Percentiles rank a stretch among this genome's conserved stretches.
phyloP scores from a whole-genome alignment of 2,797 vertebrate genomes.

The Linurgus olivaceus region DNA sequence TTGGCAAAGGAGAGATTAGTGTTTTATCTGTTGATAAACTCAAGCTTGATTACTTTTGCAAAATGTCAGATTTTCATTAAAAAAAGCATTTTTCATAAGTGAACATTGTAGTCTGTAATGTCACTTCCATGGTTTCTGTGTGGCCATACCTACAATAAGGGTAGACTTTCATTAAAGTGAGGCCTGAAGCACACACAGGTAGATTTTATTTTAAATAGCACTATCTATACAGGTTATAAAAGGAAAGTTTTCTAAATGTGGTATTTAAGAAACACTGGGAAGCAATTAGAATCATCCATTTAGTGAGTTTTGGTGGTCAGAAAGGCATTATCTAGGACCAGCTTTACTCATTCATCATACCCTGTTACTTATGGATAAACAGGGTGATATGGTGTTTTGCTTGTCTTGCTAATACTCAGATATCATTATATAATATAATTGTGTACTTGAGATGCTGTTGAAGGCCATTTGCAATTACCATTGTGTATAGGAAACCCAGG shows the following conservation, averaged over 20 bases:
- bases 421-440: conserved; percentile 8
- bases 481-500: neutral
- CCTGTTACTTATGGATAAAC: neutral
- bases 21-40: neutral
- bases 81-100: neutral
- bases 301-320: conserved; percentile 40
- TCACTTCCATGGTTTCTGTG: neutral
- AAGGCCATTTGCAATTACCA: conserved; percentile 16
- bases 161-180: conserved; percentile 21
- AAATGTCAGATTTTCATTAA: neutral
- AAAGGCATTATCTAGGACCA: conserved; percentile 27
- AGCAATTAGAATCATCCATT: conserved; percentile 41
- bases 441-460: neutral
- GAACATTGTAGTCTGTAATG: neutral
- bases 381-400: neutral
- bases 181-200: conserved; percentile 2
- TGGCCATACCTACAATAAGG: neutral
- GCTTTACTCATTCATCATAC: conserved; percentile 40
- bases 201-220: conserved; percentile 31
- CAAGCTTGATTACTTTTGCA: neutral
- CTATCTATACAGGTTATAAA: neutral
- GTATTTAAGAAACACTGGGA: conserved; percentile 17
- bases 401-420: neutral
- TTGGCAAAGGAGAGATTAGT: neutral
- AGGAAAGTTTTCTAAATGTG: conserved; percentile 4